Evolutionary conservation across 2,113 vertebrate species (phyloP).

Genomic region (Platichthys stellatus): DNA sequence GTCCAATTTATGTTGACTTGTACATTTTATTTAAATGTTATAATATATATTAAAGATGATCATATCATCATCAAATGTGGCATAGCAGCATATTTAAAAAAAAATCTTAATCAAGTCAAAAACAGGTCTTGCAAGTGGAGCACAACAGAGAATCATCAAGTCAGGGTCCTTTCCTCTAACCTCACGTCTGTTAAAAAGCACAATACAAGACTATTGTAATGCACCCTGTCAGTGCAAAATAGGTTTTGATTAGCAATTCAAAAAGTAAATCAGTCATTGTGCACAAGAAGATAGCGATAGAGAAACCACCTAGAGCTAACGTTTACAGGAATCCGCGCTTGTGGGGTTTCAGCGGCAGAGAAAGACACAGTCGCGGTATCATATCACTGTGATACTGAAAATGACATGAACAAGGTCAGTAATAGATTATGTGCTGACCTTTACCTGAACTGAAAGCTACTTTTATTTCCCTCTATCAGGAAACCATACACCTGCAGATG

Average conservation of each 20-base stretch:
- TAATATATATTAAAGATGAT: too few relatives aligned
- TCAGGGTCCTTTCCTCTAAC: not conserved
- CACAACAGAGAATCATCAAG: too few relatives aligned
- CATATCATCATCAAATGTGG: too few relatives aligned
- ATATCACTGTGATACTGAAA: conserved; percentile 77
- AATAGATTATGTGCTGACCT: conserved; percentile 52
- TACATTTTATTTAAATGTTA: too few relatives aligned
- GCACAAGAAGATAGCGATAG: conserved; percentile 36
- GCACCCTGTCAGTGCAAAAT: not conserved
- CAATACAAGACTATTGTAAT: not conserved
- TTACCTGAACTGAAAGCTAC: conserved; percentile 31
- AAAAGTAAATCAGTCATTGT: conserved; percentile 47
- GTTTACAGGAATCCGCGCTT: conserved; percentile 77
- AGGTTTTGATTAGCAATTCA: conserved; percentile 19
- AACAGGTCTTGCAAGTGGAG: not conserved
- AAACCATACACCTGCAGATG: conserved; percentile 27
- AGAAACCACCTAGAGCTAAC: conserved; percentile 67
- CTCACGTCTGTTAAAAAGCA: not conserved
- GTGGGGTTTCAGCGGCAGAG: conserved; percentile 63
- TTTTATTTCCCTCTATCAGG: conserved; percentile 28
- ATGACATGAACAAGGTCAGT: conserved; percentile 60
- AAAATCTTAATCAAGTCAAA: not conserved
- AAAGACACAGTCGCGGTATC: conserved; percentile 66
- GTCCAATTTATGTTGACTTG: too few relatives aligned
- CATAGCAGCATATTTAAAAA: too few relatives aligned